These are phyloP conservation scores for Rhynchophorus ferrugineus DNA, from an alignment of 1,140 invertebrate genomes.

Conservation along the genomic window DNA sequence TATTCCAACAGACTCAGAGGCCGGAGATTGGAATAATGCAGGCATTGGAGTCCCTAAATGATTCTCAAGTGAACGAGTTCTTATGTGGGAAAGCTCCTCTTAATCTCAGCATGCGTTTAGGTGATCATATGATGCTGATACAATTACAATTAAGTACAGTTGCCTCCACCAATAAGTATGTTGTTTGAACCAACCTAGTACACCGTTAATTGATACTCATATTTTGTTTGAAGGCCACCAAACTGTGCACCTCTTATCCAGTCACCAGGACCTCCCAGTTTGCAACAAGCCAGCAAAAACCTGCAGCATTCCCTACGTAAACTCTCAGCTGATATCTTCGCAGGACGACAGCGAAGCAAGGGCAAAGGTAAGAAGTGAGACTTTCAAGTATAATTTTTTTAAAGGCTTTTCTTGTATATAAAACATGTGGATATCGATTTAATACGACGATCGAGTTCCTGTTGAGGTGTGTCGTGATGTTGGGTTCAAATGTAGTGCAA, in stretches of 20 bases:
- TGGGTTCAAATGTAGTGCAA: too few species aligned
- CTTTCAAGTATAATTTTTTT: neutral
- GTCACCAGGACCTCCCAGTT: conserved; percentile 37
- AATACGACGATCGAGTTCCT: too few species aligned
- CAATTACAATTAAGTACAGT: conserved; percentile 87
- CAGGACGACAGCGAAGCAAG: conserved; percentile 46
- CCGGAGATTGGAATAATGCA: conserved; percentile 92
- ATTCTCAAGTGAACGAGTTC: conserved; percentile 91
- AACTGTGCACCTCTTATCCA: conserved; percentile 23
- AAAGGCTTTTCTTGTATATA: neutral
- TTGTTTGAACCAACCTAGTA: neutral
- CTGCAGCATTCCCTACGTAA: conserved; percentile 85
- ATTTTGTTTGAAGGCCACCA: conserved; percentile 5
- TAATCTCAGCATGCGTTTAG: conserved; percentile 87
- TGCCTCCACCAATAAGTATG: conserved; percentile 32
- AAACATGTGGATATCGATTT: too few species aligned
- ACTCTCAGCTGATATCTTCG: conserved; percentile 80
- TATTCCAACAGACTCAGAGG: conserved; percentile 69
- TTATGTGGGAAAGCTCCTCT: conserved; percentile 87
- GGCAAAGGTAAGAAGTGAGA: conserved; percentile 4
- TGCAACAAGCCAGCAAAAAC: conserved; percentile 84
- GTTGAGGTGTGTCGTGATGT: too few species aligned
- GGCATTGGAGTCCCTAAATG: conserved; percentile 86
- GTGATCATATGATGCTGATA: conserved; percentile 95
- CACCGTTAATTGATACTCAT: neutral